Conservation (phyloP, 2,113 vertebrate genomes). For the Lycaon pictus region DNA sequence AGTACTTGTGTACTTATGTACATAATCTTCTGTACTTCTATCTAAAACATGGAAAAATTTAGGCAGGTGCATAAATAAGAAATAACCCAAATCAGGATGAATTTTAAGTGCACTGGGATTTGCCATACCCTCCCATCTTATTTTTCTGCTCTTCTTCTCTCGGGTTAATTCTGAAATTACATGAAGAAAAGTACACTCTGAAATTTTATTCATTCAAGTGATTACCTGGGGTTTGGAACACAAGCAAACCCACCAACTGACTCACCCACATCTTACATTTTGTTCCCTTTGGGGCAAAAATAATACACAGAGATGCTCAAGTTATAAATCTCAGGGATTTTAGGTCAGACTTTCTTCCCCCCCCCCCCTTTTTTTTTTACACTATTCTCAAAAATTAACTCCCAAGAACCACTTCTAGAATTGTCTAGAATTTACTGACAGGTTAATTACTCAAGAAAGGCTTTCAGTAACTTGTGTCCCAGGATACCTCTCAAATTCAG, state of each 20-base stretch:
- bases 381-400: conserved; percentile 50
- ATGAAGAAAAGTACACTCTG: conserved; percentile 15
- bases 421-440: neutral
- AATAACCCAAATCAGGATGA: conserved; percentile 23
- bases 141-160: conserved; percentile 17
- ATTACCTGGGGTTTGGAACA: neutral
- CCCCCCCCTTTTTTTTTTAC: neutral
- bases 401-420: conserved; percentile 1
- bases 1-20: neutral
- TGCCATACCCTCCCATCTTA: neutral
- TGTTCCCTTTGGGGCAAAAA: conserved; percentile 2
- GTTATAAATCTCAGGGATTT: neutral
- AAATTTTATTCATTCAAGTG: conserved; percentile 26
- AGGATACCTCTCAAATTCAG: neutral
- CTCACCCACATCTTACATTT: neutral
- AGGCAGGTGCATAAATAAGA: conserved; percentile 36
- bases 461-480: neutral
- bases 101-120: neutral
- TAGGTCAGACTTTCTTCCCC: neutral
- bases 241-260: neutral
- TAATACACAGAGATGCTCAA: conserved; percentile 10
- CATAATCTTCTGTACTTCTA: neutral
- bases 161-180: conserved; percentile 57
- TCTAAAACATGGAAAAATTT: conserved; percentile 30
- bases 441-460: neutral